These are phyloP conservation scores for Latrodectus hesperus DNA, from an alignment of 2,888 invertebrate species.

Conservation along the genomic window DNA sequence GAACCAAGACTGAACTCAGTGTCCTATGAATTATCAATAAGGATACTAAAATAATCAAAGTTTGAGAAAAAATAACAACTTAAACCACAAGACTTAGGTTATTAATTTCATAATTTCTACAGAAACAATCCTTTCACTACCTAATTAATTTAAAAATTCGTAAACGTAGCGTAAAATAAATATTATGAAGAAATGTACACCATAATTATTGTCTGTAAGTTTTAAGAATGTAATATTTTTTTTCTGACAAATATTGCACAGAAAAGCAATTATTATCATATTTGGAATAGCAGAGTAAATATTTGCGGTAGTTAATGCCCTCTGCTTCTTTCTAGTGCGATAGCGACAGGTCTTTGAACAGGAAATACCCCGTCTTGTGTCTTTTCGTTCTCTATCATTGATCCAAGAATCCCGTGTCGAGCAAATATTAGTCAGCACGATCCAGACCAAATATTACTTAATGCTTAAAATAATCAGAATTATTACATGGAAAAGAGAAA, in stretches of 20 bases:
- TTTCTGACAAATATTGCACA: not conserved
- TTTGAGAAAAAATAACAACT: no score
- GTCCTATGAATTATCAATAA: no score
- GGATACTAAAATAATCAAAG: no score
- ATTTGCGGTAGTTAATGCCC: conserved; percentile 21
- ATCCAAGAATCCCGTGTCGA: conserved; percentile 24
- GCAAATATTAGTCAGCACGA: conserved; percentile 34
- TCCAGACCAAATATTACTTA: not conserved
- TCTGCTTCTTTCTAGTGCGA: not conserved
- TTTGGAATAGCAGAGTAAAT: conserved; percentile 12
- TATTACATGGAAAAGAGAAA: no score
- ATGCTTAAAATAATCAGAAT: no score
- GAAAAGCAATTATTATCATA: conserved; percentile 2
- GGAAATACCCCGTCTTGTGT: not conserved
- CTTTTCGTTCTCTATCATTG: not conserved
- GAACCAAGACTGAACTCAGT: no score
- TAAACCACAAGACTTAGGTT: no score
- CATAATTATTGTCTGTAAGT: not conserved
- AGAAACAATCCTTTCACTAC: no score
- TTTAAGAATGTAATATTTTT: conserved; percentile 20
- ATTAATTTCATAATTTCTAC: no score
- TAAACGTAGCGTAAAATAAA: no score
- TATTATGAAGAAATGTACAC: no score
- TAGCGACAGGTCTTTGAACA: not conserved
- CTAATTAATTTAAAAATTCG: no score